phyloP scores from a whole-genome alignment of 1,140 invertebrate genomes.

The Zaprionus capensis region DNA sequence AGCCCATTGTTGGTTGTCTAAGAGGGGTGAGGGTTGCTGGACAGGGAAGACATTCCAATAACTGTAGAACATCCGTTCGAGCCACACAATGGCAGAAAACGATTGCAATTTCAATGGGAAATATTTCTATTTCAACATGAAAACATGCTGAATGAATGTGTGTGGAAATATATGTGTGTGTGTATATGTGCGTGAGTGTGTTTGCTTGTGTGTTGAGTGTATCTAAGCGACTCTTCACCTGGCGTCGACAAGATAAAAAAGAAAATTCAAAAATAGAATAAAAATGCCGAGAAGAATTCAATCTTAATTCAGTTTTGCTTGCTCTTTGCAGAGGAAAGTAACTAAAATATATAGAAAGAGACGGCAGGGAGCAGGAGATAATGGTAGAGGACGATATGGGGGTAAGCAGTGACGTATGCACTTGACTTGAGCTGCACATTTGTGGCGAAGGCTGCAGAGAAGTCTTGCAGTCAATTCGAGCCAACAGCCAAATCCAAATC shows the following conservation, averaged over 20 bases:
- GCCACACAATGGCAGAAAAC: conserved; percentile 70
- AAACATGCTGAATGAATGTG: conserved; percentile 73
- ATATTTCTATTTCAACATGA: conserved; percentile 78
- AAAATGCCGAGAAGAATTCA: conserved; percentile 59
- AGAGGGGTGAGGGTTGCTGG: conserved; percentile 9
- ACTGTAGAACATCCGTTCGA: conserved; percentile 74
- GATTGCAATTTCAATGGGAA: conserved; percentile 76
- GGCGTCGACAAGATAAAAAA: conserved; percentile 62
- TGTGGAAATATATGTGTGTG: conserved; percentile 15
- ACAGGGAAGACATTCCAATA: conserved; percentile 71
- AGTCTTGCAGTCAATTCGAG: conserved; percentile 61
- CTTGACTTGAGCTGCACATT: conserved; percentile 74
- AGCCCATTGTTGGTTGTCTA: conserved; percentile 57
- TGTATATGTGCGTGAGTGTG: conserved; percentile 42
- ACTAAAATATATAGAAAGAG: conserved; percentile 39
- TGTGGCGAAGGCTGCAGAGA: conserved; percentile 42
- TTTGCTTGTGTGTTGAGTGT: conserved; percentile 16
- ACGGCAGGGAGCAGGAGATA: conserved; percentile 33
- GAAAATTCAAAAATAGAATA: conserved; percentile 34
- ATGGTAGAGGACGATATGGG: conserved; percentile 3
- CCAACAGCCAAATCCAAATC: conserved; percentile 66
- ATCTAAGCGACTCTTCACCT: conserved; percentile 72
- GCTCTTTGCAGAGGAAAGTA: conserved; percentile 11
- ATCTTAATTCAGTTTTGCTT: conserved; percentile 68
- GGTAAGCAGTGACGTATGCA: conserved; percentile 67